Evolutionary conservation across 2,888 invertebrate species (phyloP).

Genomic region (Eristalinus aeneus): DNA sequence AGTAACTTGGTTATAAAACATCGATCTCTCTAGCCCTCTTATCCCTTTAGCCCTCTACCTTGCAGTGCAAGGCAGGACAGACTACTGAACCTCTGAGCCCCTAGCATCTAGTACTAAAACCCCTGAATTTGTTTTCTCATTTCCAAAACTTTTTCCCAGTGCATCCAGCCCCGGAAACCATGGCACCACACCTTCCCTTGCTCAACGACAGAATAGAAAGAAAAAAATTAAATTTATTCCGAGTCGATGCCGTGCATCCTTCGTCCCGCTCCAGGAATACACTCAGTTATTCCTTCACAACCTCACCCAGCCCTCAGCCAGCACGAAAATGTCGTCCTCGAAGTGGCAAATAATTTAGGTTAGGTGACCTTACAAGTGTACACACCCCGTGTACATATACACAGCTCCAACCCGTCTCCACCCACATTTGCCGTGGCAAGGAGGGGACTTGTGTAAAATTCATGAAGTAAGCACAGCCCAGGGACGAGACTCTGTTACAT

Average conservation of each 20-base stretch:
- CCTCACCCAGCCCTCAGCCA: not conserved
- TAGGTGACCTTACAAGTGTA: constrained; percentile 47
- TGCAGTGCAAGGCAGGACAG: no score
- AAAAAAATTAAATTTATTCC: constrained; percentile 50
- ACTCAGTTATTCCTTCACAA: constrained; percentile 4
- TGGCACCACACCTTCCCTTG: not conserved
- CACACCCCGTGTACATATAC: not conserved
- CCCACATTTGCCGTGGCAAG: not conserved
- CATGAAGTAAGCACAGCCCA: constrained; percentile 52
- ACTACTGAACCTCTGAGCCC: no score
- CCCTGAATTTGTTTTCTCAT: no score
- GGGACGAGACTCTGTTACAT: no score
- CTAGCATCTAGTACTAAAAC: no score
- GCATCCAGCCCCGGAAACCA: not conserved
- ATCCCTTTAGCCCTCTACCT: no score
- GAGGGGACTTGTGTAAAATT: constrained; percentile 35
- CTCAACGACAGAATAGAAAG: not conserved
- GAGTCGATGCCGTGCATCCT: constrained; percentile 19
- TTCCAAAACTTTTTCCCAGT: not conserved
- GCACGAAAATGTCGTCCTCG: constrained; percentile 26
- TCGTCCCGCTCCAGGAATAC: constrained; percentile 25
- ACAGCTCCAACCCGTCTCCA: not conserved
- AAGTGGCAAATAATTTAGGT: constrained; percentile 56
- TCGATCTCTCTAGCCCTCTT: no score
- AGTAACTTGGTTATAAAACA: no score